phyloP scores from a whole-genome alignment of 1,140 invertebrate species.

The Microvelia longipes region DNA sequence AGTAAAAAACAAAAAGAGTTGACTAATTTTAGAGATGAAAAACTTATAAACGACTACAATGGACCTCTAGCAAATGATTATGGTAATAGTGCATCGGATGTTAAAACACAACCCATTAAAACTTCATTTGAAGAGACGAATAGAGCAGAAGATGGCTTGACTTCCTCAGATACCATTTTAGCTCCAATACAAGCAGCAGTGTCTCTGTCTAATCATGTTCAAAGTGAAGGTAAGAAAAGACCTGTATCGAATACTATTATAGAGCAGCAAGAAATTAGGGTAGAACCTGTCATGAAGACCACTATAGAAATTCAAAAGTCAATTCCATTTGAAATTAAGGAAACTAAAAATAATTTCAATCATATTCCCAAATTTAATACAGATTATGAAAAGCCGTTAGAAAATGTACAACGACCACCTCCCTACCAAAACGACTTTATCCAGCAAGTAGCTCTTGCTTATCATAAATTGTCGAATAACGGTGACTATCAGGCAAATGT shows the following conservation, averaged over 20 bases:
- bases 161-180: slow-evolving; percentile 26
- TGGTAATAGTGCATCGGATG: not conserved
- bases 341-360: not conserved
- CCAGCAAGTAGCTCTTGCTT: slow-evolving; percentile 12
- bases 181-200: slow-evolving; percentile 34
- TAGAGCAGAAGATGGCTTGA: slow-evolving; percentile 7
- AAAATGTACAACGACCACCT: not conserved
- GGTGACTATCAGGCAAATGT: not conserved
- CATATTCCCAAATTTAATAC: not conserved
- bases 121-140: not conserved
- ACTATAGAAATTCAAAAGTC: slow-evolving; percentile 20
- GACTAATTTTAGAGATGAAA: not conserved
- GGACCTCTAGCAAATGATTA: not conserved
- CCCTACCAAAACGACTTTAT: slow-evolving; percentile 6
- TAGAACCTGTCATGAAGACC: slow-evolving; percentile 17
- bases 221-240: slow-evolving; percentile 17
- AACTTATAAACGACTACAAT: not conserved
- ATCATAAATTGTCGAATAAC: slow-evolving; percentile 12
- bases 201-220: slow-evolving; percentile 27
- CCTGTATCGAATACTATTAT: slow-evolving; percentile 3
- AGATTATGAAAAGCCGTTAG: not conserved
- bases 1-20: not conserved
- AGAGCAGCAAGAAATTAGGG: slow-evolving; percentile 15
- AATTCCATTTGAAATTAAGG: slow-evolving; percentile 18
- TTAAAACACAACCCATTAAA: not conserved